A percentile compares a stretch with the other conserved stretches of the same genome.
These are phyloP conservation scores for Rhodeus uyekii DNA, from an alignment of 2,797 vertebrate species.

Conservation along the genomic window DNA sequence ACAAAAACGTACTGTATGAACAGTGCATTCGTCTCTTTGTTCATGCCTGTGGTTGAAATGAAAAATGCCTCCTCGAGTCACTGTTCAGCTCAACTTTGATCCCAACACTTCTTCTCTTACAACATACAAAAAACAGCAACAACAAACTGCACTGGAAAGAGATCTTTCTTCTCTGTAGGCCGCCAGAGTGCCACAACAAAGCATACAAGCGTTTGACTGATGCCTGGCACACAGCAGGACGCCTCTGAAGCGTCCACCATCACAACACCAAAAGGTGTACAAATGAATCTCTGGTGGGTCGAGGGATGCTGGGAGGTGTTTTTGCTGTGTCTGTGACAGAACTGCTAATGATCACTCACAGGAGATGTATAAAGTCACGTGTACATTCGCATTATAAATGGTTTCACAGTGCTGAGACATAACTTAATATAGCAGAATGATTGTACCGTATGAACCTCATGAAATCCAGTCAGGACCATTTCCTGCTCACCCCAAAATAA, in stretches of 20 bases:
- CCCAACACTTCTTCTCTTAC: slow-evolving; percentile 43
- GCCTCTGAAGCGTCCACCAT: slow-evolving; percentile 50
- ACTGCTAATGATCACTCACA: slow-evolving; percentile 26
- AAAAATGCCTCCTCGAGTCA: slow-evolving; percentile 13
- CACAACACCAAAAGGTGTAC: slow-evolving; percentile 13
- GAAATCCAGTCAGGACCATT: not conserved
- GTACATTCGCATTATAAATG: not conserved
- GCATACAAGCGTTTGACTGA: slow-evolving; percentile 49
- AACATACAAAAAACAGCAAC: slow-evolving; percentile 48
- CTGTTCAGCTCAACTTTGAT: slow-evolving; percentile 61
- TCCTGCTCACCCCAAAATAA: not conserved
- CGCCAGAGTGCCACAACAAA: slow-evolving; percentile 57
- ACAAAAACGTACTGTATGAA: not conserved
- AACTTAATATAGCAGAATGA: not conserved
- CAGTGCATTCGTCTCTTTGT: slow-evolving; percentile 11
- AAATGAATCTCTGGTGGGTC: slow-evolving; percentile 38
- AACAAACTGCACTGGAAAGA: slow-evolving; percentile 35
- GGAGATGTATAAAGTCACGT: not conserved
- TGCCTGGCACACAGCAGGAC: slow-evolving; percentile 46
- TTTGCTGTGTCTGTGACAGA: not conserved
- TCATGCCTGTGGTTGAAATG: slow-evolving; percentile 30
- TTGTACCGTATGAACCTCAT: not conserved
- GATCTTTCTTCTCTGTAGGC: slow-evolving; percentile 64
- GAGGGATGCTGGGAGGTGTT: slow-evolving; percentile 16
- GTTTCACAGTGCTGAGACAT: not conserved